Conservation (phyloP, 2,888 invertebrate species). For the Barypeithes pellucidus region DNA sequence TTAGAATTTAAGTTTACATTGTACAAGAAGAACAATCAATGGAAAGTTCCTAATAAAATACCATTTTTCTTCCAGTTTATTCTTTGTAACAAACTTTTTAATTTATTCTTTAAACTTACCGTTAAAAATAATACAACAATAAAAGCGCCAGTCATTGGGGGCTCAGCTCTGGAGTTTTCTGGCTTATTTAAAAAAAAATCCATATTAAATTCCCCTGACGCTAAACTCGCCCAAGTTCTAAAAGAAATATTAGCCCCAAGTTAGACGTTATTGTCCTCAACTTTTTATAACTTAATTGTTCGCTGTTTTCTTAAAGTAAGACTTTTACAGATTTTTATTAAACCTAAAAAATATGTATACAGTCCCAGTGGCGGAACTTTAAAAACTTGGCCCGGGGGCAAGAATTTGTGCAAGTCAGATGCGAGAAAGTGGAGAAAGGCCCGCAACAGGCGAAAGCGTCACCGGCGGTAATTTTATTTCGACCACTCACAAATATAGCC, state of each 20-base stretch:
- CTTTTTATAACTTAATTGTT: conserved; percentile 1
- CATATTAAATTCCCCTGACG: background rate
- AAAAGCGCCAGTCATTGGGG: background rate
- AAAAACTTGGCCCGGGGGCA: too few relatives aligned
- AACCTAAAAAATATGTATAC: background rate
- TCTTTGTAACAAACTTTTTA: background rate
- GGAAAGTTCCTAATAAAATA: too few relatives aligned
- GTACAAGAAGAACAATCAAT: too few relatives aligned
- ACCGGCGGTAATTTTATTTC: too few relatives aligned
- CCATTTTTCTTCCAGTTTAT: background rate
- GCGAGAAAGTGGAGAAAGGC: too few relatives aligned
- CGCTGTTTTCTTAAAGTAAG: background rate
- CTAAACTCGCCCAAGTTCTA: conserved; percentile 1
- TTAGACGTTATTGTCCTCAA: background rate
- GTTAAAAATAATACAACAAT: background rate
- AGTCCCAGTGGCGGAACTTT: background rate
- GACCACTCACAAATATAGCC: too few relatives aligned
- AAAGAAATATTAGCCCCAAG: conserved; percentile 3
- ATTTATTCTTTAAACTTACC: too few relatives aligned
- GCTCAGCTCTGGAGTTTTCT: background rate
- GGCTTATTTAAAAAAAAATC: conserved; percentile 1
- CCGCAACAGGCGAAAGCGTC: too few relatives aligned
- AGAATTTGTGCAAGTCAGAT: too few relatives aligned
- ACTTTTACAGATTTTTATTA: background rate
- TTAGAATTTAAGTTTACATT: too few relatives aligned